These are phyloP conservation scores for Holothuria glaberrima DNA, from an alignment of 35 echinoderm and acorn worm genomes.

Conservation along the genomic window DNA sequence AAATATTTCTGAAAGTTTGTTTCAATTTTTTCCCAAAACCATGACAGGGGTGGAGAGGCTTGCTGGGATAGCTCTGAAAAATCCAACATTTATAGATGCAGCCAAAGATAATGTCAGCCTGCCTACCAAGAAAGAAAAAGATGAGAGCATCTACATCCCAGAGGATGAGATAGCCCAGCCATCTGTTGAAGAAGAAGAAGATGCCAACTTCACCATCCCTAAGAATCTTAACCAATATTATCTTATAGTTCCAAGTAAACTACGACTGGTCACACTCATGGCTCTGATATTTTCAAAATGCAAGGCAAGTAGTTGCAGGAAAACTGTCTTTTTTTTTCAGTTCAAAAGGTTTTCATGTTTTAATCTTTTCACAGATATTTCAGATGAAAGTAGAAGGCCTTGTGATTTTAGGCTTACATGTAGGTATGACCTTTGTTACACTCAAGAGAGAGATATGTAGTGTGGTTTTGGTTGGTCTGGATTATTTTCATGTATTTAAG, in stretches of 20 bases:
- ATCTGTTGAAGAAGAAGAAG: slow-evolving; percentile 7
- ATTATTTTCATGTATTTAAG: too few relatives aligned
- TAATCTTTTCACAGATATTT: too few relatives aligned
- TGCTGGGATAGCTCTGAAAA: slow-evolving; percentile 79
- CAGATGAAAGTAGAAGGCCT: too few relatives aligned
- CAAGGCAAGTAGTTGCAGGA: slow-evolving; percentile 38
- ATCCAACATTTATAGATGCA: slow-evolving; percentile 80
- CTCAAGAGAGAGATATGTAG: too few relatives aligned
- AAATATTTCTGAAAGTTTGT: too few relatives aligned
- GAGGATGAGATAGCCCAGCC: not conserved
- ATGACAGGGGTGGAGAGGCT: slow-evolving; percentile 76
- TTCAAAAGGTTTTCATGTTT: too few relatives aligned
- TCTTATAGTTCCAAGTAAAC: slow-evolving; percentile 92
- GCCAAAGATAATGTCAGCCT: slow-evolving; percentile 24
- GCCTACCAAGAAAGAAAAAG: not conserved
- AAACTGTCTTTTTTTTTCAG: not conserved
- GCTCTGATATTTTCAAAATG: slow-evolving; percentile 77
- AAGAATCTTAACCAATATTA: slow-evolving; percentile 85
- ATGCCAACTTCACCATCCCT: slow-evolving; percentile 72
- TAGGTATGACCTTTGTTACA: too few relatives aligned
- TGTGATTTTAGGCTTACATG: too few relatives aligned
- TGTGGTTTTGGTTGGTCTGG: too few relatives aligned
- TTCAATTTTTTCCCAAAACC: too few relatives aligned
- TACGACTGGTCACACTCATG: slow-evolving; percentile 84
- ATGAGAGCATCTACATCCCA: slow-evolving; percentile 35